These are phyloP conservation scores for Dipodomys spectabilis DNA, from an alignment of 2,113 vertebrate genomes.

Conservation along the genomic window DNA sequence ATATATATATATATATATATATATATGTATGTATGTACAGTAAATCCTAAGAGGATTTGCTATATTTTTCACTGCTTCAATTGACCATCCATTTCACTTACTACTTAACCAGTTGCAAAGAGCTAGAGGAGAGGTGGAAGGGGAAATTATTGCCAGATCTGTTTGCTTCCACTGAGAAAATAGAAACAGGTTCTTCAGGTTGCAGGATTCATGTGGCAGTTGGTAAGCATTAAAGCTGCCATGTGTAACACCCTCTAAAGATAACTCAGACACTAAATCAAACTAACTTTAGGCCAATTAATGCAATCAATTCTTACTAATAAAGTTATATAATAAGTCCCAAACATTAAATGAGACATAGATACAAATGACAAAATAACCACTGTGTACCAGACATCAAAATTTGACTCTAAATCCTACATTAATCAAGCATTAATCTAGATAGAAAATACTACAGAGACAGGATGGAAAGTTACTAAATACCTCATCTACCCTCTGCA, in stretches of 20 bases:
- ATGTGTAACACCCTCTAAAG: not conserved
- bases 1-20: not conserved
- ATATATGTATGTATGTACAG: not conserved
- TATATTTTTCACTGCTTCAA: not conserved
- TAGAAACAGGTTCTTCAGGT: not conserved
- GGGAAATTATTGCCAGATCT: not conserved
- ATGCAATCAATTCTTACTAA: not conserved
- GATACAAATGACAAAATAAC: not conserved
- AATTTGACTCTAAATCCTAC: not conserved
- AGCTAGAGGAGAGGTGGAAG: not conserved
- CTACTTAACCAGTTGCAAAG: not conserved
- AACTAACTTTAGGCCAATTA: constrained; percentile 20
- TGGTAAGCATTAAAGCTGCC: not conserved
- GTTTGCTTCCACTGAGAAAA: not conserved
- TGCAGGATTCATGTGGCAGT: not conserved
- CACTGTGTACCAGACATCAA: not conserved
- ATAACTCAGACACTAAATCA: not conserved
- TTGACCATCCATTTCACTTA: not conserved
- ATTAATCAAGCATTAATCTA: not conserved
- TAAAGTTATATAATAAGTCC: not conserved
- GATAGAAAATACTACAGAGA: not conserved
- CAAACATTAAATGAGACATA: not conserved
- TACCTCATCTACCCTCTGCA: not conserved
- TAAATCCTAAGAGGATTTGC: not conserved
- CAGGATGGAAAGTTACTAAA: not conserved